phyloP scores from a whole-genome alignment of 2,797 vertebrate species.

The Geotrypetes seraphini region DNA sequence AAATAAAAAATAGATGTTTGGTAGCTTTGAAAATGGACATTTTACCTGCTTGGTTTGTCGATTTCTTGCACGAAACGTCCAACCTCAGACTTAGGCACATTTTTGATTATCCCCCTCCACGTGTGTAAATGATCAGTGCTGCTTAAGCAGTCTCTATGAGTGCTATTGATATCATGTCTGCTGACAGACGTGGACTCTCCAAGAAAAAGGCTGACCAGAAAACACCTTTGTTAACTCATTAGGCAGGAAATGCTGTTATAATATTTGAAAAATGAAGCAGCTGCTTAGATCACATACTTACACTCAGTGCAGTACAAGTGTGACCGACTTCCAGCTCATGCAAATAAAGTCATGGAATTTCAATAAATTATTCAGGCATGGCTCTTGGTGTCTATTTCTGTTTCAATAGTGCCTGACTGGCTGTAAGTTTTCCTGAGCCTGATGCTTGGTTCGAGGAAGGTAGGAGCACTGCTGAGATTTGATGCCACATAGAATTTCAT shows the following conservation, averaged over 20 bases:
- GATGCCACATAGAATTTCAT: conserved; percentile 6
- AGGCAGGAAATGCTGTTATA: not conserved
- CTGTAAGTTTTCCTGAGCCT: conserved; percentile 26
- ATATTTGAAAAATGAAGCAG: not conserved
- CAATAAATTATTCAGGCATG: conserved; percentile 77
- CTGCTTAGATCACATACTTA: not conserved
- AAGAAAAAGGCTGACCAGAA: too few species aligned
- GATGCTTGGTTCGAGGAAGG: conserved; percentile 10
- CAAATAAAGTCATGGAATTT: conserved; percentile 61
- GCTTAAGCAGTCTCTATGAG: too few species aligned
- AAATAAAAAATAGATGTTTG: too few species aligned
- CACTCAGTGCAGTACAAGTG: too few species aligned
- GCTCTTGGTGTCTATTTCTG: conserved; percentile 54
- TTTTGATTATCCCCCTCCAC: too few species aligned
- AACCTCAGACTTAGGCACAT: too few species aligned
- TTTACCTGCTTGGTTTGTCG: too few species aligned
- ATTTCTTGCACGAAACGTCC: too few species aligned
- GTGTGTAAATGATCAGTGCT: too few species aligned
- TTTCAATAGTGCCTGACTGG: conserved; percentile 38
- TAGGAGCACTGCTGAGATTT: conserved; percentile 46
- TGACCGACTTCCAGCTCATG: conserved; percentile 1
- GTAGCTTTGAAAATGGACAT: too few species aligned
- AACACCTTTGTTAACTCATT: not conserved
- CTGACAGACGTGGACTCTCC: too few species aligned
- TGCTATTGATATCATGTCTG: too few species aligned